A percentile compares a stretch with the other conserved stretches of the same genome.
phyloP scores from a whole-genome alignment of 37 sponge, comb jelly and placozoan species.

The Beroe forskalii region DNA sequence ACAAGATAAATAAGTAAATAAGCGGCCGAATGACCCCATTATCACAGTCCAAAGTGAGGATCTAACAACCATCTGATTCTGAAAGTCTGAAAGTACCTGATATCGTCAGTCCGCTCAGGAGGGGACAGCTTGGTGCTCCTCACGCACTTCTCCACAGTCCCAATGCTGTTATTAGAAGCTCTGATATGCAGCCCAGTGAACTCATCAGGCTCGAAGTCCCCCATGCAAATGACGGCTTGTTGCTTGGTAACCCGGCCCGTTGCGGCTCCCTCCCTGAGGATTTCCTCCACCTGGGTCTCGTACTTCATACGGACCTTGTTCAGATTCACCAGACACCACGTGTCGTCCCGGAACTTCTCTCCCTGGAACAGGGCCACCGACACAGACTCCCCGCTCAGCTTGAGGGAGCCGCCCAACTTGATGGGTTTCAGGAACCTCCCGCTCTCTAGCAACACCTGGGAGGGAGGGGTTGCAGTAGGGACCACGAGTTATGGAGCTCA shows the following conservation, averaged over 20 bases:
- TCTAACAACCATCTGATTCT: too few relatives aligned
- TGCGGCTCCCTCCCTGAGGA: neutral
- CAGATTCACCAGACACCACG: conserved; percentile 33
- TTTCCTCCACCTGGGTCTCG: conserved; percentile 42
- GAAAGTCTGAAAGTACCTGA: too few relatives aligned
- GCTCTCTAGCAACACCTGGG: conserved; percentile 18
- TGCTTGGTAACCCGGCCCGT: conserved; percentile 13
- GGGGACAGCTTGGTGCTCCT: conserved; percentile 51
- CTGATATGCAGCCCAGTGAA: neutral
- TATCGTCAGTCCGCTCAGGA: conserved; percentile 8
- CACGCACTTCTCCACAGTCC: conserved; percentile 57
- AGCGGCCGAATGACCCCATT: too few relatives aligned
- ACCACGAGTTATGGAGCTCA: too few relatives aligned
- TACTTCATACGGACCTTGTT: conserved; percentile 48
- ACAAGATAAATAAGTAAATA: too few relatives aligned
- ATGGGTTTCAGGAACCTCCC: conserved; percentile 13
- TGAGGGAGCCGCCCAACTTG: conserved; percentile 25
- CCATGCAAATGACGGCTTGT: conserved; percentile 28
- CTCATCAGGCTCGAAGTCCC: conserved; percentile 52
- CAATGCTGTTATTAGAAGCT: conserved; percentile 1
- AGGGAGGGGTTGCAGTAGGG: neutral
- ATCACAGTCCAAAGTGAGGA: too few relatives aligned
- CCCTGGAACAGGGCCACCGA: conserved; percentile 59
- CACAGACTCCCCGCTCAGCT: neutral
- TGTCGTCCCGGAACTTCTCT: conserved; percentile 55